These are phyloP conservation scores for Arizona elegans DNA, from an alignment of 2,113 vertebrate species.

Conservation along the genomic window DNA sequence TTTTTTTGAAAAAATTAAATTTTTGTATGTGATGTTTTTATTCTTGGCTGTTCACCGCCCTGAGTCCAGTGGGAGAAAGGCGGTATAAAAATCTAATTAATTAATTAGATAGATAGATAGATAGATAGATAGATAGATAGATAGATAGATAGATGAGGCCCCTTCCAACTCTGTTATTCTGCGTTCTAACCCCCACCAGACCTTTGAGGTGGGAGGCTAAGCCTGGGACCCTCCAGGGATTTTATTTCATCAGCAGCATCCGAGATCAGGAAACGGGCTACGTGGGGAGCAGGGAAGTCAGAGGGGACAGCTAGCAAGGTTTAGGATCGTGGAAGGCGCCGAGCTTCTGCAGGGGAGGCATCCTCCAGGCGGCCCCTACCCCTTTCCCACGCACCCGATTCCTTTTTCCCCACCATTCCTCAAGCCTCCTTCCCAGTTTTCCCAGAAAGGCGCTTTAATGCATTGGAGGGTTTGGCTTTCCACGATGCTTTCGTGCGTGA, in stretches of 20 bases:
- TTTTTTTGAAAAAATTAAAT: no score
- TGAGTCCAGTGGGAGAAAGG: no score
- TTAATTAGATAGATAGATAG: no score
- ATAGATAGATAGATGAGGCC: no score
- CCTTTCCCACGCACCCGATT: background rate
- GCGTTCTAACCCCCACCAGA: no score
- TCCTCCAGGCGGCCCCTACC: background rate
- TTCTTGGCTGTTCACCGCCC: no score
- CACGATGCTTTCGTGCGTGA: background rate
- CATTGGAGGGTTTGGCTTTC: background rate
- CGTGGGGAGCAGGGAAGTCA: background rate
- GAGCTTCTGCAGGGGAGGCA: background rate
- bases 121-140: no score
- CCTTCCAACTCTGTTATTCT: no score
- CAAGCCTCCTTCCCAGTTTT: background rate
- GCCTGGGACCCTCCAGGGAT: no score
- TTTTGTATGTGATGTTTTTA: no score
- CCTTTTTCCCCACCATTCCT: background rate
- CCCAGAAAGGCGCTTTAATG: background rate
- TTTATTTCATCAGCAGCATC: background rate
- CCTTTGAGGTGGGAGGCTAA: no score
- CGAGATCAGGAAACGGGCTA: background rate
- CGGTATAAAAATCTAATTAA: no score
- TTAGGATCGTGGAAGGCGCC: background rate
- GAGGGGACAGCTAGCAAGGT: background rate